A percentile compares a stretch with the other conserved stretches of the same genome.
phyloP scores from a whole-genome alignment of 1,140 invertebrate genomes.

The Ceratosolen solmsi region DNA sequence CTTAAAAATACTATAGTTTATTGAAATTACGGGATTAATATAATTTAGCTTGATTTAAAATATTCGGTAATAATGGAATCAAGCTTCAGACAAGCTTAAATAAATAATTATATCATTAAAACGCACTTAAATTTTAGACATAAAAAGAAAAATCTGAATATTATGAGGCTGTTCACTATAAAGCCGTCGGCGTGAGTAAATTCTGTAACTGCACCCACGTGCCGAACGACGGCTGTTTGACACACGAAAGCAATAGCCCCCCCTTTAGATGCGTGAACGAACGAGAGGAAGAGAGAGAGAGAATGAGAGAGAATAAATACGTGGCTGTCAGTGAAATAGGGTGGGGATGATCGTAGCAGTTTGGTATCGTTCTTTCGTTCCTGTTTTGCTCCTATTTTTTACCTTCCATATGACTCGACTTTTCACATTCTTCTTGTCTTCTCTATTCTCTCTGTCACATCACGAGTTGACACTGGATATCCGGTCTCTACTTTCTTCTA shows the following conservation, averaged over 20 bases:
- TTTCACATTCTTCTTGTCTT: conserved; percentile 1
- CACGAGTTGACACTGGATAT: neutral
- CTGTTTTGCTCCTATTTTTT: conserved; percentile 68
- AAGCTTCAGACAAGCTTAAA: too few relatives aligned
- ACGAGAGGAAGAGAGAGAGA: conserved; percentile 38
- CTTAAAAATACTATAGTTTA: too few relatives aligned
- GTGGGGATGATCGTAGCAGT: conserved; percentile 60
- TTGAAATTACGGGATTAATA: neutral
- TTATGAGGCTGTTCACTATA: too few relatives aligned
- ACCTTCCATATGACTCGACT: conserved; percentile 64
- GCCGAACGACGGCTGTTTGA: conserved; percentile 70
- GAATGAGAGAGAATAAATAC: conserved; percentile 8
- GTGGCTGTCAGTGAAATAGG: neutral
- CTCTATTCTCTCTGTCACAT: neutral
- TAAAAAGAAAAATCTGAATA: too few relatives aligned
- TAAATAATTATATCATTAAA: too few relatives aligned
- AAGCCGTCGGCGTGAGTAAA: too few relatives aligned
- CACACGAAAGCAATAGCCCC: conserved; percentile 67
- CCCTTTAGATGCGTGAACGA: conserved; percentile 62
- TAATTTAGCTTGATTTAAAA: too few relatives aligned
- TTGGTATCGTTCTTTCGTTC: conserved; percentile 66
- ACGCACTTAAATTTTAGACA: too few relatives aligned
- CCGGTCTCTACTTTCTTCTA: too few relatives aligned
- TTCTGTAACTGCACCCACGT: conserved; percentile 51
- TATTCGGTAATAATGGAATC: too few relatives aligned